Percentiles rank a stretch among this genome's conserved stretches.
phyloP scores from a whole-genome alignment of 2,797 vertebrate species.

The Anguilla megastoma region DNA sequence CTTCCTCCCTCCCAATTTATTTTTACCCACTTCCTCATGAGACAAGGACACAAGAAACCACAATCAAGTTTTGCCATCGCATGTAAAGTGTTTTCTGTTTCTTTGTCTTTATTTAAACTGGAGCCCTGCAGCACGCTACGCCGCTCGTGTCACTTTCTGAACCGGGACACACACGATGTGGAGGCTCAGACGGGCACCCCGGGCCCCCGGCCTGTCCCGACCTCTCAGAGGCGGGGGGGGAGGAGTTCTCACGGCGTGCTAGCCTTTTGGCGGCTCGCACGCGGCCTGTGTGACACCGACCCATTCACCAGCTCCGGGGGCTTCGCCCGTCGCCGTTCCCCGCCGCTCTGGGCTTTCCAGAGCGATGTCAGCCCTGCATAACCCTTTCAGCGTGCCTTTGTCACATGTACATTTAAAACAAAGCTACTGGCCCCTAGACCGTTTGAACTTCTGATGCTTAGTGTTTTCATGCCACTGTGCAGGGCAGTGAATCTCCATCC shows the following conservation, averaged over 20 bases:
- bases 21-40: slow-evolving; percentile 53
- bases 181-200: neutral
- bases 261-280: neutral
- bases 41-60: slow-evolving; percentile 44
- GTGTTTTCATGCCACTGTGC: neutral
- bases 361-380: neutral
- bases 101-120: neutral
- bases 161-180: neutral
- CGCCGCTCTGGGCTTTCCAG: neutral
- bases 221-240: neutral
- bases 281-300: neutral
- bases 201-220: neutral
- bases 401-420: neutral
- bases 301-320: neutral
- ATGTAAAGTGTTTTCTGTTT: neutral
- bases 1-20: slow-evolving; percentile 43
- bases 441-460: neutral
- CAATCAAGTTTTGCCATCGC: slow-evolving; percentile 40
- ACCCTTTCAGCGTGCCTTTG: neutral
- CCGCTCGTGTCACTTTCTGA: neutral
- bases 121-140: neutral
- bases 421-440: neutral
- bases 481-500: neutral
- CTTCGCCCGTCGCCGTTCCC: neutral
- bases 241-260: neutral